These are phyloP conservation scores for Sebastes minor DNA, from an alignment of 2,797 vertebrate species.

Conservation along the genomic window DNA sequence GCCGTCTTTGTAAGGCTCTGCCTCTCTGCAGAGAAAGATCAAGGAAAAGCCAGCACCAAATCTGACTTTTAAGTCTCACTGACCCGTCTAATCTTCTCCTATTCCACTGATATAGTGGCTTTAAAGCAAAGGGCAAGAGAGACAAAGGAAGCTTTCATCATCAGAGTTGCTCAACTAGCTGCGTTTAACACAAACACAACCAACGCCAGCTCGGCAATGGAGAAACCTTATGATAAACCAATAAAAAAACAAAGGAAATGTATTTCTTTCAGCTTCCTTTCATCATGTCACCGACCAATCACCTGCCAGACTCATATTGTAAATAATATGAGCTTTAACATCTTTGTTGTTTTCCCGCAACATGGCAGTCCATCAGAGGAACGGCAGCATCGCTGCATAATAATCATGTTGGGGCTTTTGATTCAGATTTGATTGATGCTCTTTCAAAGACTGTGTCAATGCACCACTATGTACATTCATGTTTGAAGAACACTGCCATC, in stretches of 20 bases:
- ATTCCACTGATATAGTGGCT: background rate
- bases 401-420: background rate
- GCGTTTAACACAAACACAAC: background rate
- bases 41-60: background rate
- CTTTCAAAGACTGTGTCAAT: conserved; percentile 18
- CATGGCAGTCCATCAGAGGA: background rate
- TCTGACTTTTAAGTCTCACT: background rate
- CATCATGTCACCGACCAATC: too few relatives aligned
- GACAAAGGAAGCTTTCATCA: background rate
- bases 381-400: background rate
- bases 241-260: background rate
- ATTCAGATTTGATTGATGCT: conserved; percentile 20
- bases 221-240: background rate
- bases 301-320: too few relatives aligned
- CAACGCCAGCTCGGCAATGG: background rate
- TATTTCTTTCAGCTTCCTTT: background rate
- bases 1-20: background rate
- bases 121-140: background rate
- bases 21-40: background rate
- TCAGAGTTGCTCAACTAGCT: background rate
- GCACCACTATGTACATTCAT: background rate
- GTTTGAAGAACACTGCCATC: background rate
- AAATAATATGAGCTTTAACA: background rate
- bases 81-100: background rate
- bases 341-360: background rate